phyloP scores from a whole-genome alignment of 2,797 vertebrate species.

The Xerus rutilus region DNA sequence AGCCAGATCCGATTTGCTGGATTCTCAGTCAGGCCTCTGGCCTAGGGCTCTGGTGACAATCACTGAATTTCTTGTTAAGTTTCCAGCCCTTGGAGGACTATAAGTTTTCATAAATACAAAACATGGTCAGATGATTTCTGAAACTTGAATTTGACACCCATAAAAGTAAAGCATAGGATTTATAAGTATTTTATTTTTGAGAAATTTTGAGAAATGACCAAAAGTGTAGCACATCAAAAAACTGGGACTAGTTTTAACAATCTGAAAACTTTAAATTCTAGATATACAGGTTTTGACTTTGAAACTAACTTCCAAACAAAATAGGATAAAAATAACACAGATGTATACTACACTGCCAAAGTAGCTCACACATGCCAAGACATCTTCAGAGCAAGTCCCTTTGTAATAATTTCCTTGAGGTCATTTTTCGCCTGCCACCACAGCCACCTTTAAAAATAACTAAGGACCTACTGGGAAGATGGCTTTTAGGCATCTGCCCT shows the following conservation, averaged over 20 bases:
- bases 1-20: too few species aligned
- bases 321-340: background rate
- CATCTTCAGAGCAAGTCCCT: background rate
- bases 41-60: too few species aligned
- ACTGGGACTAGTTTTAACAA: slow-evolving; percentile 49
- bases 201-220: slow-evolving; percentile 67
- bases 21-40: too few species aligned
- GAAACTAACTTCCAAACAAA: slow-evolving; percentile 65
- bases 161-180: background rate
- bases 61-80: background rate
- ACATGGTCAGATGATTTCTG: slow-evolving; percentile 11
- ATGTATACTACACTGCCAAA: background rate
- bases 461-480: slow-evolving; percentile 51
- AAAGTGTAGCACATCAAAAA: slow-evolving; percentile 47
- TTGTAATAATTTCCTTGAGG: background rate
- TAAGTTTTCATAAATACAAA: background rate
- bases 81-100: background rate
- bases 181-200: slow-evolving; percentile 58
- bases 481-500: slow-evolving; percentile 65
- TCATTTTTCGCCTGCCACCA: background rate
- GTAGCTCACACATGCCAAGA: background rate
- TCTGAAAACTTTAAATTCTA: slow-evolving; percentile 59
- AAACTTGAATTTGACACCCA: background rate
- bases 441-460: background rate
- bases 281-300: slow-evolving; percentile 48